phyloP scores from a whole-genome alignment of 2,113 vertebrate species.

The Erythrolamprus reginae region DNA sequence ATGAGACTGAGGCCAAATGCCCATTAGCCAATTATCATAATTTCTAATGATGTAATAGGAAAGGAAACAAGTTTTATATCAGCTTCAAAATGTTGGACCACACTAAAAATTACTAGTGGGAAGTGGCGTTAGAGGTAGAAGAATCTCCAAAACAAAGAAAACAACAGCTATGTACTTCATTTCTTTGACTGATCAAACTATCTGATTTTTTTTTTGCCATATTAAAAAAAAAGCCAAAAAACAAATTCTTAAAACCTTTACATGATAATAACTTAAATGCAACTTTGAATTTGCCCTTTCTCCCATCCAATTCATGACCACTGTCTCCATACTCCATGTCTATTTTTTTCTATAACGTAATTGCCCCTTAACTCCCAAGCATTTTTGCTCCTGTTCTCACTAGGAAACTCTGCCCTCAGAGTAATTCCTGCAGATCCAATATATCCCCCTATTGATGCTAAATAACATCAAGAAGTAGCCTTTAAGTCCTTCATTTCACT shows the following conservation, averaged over 20 bases:
- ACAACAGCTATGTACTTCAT: neutral
- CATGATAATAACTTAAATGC: neutral
- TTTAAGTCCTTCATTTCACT: neutral
- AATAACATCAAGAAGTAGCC: neutral
- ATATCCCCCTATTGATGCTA: neutral
- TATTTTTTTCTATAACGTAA: neutral
- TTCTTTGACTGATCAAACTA: neutral
- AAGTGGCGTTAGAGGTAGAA: neutral
- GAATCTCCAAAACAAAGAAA: neutral
- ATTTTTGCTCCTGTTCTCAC: neutral
- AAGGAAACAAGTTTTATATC: neutral
- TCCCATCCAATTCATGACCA: neutral
- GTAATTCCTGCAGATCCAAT: neutral
- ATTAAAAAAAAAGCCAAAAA: neutral
- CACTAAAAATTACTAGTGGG: neutral
- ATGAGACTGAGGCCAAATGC: neutral
- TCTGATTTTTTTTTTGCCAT: neutral
- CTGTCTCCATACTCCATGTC: neutral
- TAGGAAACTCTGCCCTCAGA: neutral
- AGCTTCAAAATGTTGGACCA: neutral
- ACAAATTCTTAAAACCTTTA: neutral
- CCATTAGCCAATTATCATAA: neutral
- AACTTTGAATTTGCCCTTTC: neutral
- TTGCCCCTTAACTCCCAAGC: neutral
- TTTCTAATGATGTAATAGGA: neutral